A percentile compares a stretch with the other conserved stretches of the same genome.
Evolutionary conservation across 2,888 invertebrate species (phyloP).

Genomic region (Corythucha ciliata): DNA sequence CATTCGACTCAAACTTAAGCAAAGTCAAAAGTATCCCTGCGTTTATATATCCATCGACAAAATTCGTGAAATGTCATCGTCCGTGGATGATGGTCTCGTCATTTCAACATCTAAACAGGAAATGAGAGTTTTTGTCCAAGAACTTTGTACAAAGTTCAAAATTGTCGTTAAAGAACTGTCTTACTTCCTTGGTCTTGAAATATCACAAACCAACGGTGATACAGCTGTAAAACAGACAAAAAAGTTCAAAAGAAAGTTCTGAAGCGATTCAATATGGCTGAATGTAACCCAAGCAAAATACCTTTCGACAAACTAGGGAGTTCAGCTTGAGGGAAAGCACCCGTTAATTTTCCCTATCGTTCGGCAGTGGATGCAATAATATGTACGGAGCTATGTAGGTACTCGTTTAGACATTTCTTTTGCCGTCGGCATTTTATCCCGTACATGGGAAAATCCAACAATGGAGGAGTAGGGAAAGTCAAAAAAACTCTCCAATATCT

Average conservation of each 20-base stretch:
- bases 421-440: too few species aligned
- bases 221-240: conserved; percentile 5
- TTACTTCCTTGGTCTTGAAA: conserved; percentile 13
- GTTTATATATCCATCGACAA: too few species aligned
- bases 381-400: too few species aligned
- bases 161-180: conserved; percentile 13
- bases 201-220: conserved; percentile 4
- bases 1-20: neutral
- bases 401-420: too few species aligned
- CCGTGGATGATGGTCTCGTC: conserved; percentile 15
- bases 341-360: too few species aligned
- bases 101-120: conserved; percentile 2
- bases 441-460: too few species aligned
- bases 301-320: conserved; percentile 13
- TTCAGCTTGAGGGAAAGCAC: conserved; percentile 8
- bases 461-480: too few species aligned
- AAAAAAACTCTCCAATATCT: too few species aligned
- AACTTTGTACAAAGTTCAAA: conserved; percentile 12
- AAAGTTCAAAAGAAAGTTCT: conserved; percentile 5
- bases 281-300: conserved; percentile 13
- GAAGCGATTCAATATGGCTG: conserved; percentile 7
- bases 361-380: too few species aligned
- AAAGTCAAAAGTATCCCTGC: conserved; percentile 9
- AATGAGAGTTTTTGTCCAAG: conserved; percentile 10
- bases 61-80: neutral